These are phyloP conservation scores for Monopis laevigella DNA, from an alignment of 2,888 invertebrate genomes.

Conservation along the genomic window DNA sequence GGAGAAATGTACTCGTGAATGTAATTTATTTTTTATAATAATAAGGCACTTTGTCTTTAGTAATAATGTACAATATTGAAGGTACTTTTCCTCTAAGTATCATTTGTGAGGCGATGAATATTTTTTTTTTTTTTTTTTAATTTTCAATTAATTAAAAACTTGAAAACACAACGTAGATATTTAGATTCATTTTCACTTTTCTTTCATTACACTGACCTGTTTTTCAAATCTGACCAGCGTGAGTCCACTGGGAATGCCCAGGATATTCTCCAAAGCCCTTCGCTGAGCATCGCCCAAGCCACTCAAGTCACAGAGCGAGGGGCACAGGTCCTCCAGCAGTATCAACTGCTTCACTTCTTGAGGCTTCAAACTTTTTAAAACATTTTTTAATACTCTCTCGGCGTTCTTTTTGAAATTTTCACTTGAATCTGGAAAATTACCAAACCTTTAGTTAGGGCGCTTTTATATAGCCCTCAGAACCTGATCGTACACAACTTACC, in stretches of 20 bases:
- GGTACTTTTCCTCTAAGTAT: no score
- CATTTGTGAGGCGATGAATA: no score
- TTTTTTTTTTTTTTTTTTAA: no score
- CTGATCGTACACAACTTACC: slow-evolving; percentile 22
- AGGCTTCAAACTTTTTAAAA: not conserved
- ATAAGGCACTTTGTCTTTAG: no score
- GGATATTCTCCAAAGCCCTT: slow-evolving; percentile 23
- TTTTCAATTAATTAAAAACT: no score
- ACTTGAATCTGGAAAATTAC: not conserved
- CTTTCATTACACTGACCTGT: slow-evolving; percentile 28
- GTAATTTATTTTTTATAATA: no score
- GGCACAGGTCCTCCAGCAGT: slow-evolving; percentile 29
- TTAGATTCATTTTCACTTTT: not conserved
- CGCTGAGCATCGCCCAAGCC: slow-evolving; percentile 14
- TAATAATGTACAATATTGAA: no score
- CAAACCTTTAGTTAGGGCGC: no score
- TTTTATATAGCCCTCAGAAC: no score
- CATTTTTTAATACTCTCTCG: not conserved
- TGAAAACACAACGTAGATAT: not conserved
- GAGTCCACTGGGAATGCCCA: slow-evolving; percentile 25
- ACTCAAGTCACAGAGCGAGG: slow-evolving; percentile 23
- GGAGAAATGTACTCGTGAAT: no score
- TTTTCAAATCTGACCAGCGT: slow-evolving; percentile 32
- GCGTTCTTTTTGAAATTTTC: not conserved
- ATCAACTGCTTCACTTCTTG: not conserved